Base-by-base conservation (phyloP, 2,888 invertebrate species). In the Exocentrus adspersus region DNA sequence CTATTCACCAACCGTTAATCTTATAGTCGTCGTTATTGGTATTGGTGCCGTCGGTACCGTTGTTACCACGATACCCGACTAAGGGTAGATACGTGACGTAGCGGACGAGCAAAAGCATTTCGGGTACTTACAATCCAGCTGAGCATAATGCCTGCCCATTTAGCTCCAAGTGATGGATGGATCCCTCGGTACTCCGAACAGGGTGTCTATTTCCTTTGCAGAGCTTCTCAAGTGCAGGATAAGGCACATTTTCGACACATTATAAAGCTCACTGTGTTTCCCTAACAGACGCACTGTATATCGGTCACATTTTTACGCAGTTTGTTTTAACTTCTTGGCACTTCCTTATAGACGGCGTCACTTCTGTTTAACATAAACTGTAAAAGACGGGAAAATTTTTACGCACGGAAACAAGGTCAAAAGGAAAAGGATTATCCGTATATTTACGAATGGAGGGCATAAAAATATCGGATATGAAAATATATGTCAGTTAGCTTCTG, bases 81-180 rank as follows among this genome's bases (percentile, higher is more conserved):
- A n/a, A n/a, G n/a, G n/a, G n/a, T n/a, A n/a, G n/a, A n/a, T n/a
- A n/a, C n/a, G n/a, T n/a, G n/a, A n/a, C n/a, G n/a, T n/a, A n/a
- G n/a, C n/a, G n/a, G n/a, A n/a, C n/a, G n/a, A n/a, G n/a, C n/a
- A n/a, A n/a, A n/a, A n/a, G n/a, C n/a, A n/a, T n/a, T n/a, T n/a
- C n/a, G 24, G 32, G 10, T 68, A 71, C 69, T 67, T 64, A 71
- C 69, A 59, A 69, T 66, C 68, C 68, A 69, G 52, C 65, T 70
- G 51, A 68, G 65, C 71, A 68, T 69, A 45, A 57, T 61, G 51
- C 32, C 32, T 52, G 45, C 51, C 43, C 46, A 53, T 28, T 42
- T 62, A 37, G 51, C 59, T 58, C 59, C 41, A 21, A 48, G 32
- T 52, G 28, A 60, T 54, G 60, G 59, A 51, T 54, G 46, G 62